Evolutionary conservation across 2,797 vertebrate species (phyloP).

Genomic region (Sebastes hubbsi): DNA sequence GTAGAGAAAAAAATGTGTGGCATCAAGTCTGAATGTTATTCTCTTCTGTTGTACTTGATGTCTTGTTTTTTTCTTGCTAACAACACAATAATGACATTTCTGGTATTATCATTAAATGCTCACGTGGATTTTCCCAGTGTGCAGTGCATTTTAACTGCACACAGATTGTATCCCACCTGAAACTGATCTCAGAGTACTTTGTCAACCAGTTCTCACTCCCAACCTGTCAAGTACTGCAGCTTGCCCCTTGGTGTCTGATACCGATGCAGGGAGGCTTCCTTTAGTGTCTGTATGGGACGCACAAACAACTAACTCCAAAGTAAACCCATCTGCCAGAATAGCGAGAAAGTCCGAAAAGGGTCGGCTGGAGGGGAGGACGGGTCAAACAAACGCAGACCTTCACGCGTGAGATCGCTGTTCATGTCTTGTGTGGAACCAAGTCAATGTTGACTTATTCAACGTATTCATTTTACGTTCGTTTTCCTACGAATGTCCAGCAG

Average conservation of each 20-base stretch:
- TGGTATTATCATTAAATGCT: neutral
- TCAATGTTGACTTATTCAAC: too few relatives aligned
- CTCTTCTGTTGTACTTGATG: neutral
- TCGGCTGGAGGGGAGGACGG: too few relatives aligned
- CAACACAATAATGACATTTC: neutral
- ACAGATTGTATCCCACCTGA: neutral
- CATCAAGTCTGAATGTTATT: neutral
- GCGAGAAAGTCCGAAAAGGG: too few relatives aligned
- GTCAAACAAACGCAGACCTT: too few relatives aligned
- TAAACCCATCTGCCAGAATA: neutral
- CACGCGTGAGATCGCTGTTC: too few relatives aligned
- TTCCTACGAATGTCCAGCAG: too few relatives aligned
- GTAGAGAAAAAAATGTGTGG: neutral
- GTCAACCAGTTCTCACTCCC: too few relatives aligned
- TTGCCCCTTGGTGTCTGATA: too few relatives aligned
- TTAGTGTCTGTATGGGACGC: neutral
- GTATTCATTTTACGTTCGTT: too few relatives aligned
- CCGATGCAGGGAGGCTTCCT: neutral
- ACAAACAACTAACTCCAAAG: neutral
- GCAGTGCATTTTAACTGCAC: neutral
- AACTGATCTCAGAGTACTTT: neutral
- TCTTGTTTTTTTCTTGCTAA: neutral
- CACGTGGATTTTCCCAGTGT: neutral
- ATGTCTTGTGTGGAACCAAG: too few relatives aligned
- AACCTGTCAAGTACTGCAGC: fast-evolving